Conservation (phyloP, 2,888 invertebrate genomes). For the Eupelmus urozonus region DNA sequence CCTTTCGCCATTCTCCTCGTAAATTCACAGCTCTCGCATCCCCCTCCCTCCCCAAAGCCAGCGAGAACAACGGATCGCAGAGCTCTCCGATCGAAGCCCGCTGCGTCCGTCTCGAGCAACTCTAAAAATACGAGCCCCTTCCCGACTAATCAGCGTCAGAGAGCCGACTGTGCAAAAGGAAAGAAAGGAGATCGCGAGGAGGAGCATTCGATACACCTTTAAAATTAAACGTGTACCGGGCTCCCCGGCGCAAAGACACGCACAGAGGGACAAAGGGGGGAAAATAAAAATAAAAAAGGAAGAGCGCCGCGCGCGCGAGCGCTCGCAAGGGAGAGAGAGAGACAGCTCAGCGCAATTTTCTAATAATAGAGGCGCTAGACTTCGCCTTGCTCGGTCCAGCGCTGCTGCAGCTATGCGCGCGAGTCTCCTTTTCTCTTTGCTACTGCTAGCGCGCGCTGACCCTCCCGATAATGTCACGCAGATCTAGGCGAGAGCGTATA, state of each 20-base stretch:
- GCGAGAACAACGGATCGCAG: no score
- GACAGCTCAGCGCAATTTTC: conserved; percentile 22
- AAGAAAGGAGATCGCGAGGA: no score
- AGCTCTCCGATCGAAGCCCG: no score
- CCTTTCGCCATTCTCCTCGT: no score
- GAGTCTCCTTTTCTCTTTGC: neutral
- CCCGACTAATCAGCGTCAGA: no score
- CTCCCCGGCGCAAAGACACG: neutral
- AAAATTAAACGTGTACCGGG: neutral
- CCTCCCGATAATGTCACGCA: conserved; percentile 57
- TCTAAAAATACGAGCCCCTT: no score
- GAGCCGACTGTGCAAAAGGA: no score
- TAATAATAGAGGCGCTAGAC: conserved; percentile 51
- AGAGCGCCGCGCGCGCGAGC: neutral
- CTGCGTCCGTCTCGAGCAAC: no score
- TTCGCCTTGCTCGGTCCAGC: conserved; percentile 42
- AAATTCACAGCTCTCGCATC: no score
- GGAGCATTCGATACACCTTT: neutral
- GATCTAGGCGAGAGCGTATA: conserved; percentile 45
- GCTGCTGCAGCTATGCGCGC: conserved; percentile 49
- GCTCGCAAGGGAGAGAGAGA: conserved; percentile 11
- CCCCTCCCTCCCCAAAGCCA: no score
- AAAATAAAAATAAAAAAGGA: conserved; percentile 12
- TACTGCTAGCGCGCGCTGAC: conserved; percentile 37
- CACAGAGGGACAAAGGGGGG: neutral